A percentile compares a stretch with the other conserved stretches of the same genome.
Conservation (phyloP, 64 coral and sea anemone genomes). For the Trachythela sp. region DNA sequence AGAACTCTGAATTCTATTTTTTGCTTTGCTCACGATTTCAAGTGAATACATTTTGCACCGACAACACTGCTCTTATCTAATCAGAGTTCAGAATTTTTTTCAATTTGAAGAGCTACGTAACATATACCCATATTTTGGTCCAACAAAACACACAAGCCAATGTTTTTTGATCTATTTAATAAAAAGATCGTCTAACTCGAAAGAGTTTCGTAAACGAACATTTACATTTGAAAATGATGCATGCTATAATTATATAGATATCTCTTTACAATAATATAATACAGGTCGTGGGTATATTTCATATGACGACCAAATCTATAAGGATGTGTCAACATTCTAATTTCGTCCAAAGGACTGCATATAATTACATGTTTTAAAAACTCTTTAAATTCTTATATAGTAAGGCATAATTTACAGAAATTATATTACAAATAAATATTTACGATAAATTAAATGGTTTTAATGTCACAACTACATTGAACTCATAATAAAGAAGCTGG, state of each 20-base stretch:
- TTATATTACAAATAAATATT: conserved; percentile 12
- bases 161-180: not conserved
- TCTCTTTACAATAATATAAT: conserved; percentile 8
- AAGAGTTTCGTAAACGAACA: not conserved
- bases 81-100: too few relatives aligned
- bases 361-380: not conserved
- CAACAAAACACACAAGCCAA: too few relatives aligned
- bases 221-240: not conserved
- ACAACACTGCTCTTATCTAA: too few relatives aligned
- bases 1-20: too few relatives aligned
- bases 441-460: not conserved
- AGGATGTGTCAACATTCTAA: not conserved
- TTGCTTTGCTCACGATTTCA: too few relatives aligned
- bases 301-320: not conserved
- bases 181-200: not conserved
- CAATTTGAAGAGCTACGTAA: too few relatives aligned
- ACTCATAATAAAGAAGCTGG: not conserved
- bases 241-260: not conserved
- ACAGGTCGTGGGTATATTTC: not conserved
- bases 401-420: not conserved
- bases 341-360: conserved; percentile 1
- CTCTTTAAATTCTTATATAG: conserved; percentile 1
- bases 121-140: too few relatives aligned
- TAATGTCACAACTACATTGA: not conserved
- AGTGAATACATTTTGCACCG: too few relatives aligned